phyloP scores from a whole-genome alignment of 1,140 invertebrate species.

The Brachionus manjavacas region DNA sequence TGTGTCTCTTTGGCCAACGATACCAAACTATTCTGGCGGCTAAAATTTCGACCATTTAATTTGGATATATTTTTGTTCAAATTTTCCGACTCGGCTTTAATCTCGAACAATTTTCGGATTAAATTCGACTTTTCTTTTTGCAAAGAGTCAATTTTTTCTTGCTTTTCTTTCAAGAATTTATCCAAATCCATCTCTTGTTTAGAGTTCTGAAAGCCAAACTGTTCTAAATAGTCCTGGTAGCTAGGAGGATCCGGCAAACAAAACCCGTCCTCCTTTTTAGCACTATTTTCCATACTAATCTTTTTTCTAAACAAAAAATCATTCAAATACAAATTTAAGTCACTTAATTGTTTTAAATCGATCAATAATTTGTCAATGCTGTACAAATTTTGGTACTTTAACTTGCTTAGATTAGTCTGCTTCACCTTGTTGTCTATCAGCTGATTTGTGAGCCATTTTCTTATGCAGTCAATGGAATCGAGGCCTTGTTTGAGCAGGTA shows the following conservation, averaged over 20 bases:
- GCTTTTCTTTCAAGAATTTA: conserved; percentile 26
- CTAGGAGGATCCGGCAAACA: not conserved
- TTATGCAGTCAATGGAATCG: not conserved
- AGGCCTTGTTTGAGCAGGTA: not conserved
- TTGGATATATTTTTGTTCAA: conserved; percentile 27
- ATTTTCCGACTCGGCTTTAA: conserved; percentile 21
- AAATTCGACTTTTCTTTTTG: conserved; percentile 36
- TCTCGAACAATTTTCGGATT: conserved; percentile 35
- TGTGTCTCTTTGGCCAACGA: not conserved
- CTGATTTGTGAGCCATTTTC: not conserved
- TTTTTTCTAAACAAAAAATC: conserved; percentile 17
- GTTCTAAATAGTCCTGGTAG: conserved; percentile 29
- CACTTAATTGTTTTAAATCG: conserved; percentile 26
- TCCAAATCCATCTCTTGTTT: conserved; percentile 35
- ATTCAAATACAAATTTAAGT: conserved; percentile 18
- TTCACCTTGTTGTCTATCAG: conserved; percentile 26
- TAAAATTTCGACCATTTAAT: not conserved
- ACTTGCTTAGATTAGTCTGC: conserved; percentile 10
- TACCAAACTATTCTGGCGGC: not conserved
- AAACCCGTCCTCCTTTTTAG: not conserved
- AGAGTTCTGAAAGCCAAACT: not conserved
- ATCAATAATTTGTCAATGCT: not conserved
- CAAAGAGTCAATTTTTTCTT: conserved; percentile 12
- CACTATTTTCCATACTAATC: not conserved
- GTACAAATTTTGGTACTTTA: conserved; percentile 40